These are phyloP conservation scores for Corythoichthys intestinalis DNA, from an alignment of 2,113 vertebrate species.

Conservation along the genomic window DNA sequence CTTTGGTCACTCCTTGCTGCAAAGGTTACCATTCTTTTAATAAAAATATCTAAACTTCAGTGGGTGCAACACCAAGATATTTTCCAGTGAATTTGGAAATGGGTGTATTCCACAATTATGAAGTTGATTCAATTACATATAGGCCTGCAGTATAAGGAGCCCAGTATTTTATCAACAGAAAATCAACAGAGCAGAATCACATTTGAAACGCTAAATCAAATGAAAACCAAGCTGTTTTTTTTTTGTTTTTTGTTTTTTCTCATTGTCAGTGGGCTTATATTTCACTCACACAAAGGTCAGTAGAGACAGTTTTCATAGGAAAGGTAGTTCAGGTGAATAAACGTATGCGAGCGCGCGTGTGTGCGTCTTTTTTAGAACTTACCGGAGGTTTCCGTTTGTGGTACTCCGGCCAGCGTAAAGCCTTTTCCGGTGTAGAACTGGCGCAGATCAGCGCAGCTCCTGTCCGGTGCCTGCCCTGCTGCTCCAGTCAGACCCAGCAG, in stretches of 20 bases:
- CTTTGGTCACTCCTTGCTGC: not conserved
- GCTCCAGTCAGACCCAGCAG: conserved; percentile 59
- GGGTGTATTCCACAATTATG: not conserved
- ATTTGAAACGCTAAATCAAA: not conserved
- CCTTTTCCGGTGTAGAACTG: conserved; percentile 92
- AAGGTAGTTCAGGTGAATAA: not conserved
- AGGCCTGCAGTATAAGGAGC: not conserved
- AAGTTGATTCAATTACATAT: not conserved
- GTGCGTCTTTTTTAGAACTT: conserved; percentile 36
- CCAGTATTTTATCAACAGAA: not conserved
- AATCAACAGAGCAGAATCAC: not conserved
- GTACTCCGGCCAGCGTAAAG: conserved; percentile 84
- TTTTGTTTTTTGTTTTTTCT: too few species aligned
- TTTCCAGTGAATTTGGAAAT: not conserved
- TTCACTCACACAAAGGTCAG: not conserved
- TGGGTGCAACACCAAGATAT: not conserved
- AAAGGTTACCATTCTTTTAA: not conserved
- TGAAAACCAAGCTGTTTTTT: not conserved
- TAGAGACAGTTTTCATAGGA: not conserved
- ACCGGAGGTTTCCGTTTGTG: conserved; percentile 92
- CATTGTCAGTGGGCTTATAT: not conserved
- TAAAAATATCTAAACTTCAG: not conserved
- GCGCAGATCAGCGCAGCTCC: conserved; percentile 86
- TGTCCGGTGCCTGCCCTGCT: conserved; percentile 76
- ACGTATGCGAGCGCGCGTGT: not conserved